Base-by-base conservation (phyloP, 2,888 invertebrate genomes). In the Agrochola macilenta region DNA sequence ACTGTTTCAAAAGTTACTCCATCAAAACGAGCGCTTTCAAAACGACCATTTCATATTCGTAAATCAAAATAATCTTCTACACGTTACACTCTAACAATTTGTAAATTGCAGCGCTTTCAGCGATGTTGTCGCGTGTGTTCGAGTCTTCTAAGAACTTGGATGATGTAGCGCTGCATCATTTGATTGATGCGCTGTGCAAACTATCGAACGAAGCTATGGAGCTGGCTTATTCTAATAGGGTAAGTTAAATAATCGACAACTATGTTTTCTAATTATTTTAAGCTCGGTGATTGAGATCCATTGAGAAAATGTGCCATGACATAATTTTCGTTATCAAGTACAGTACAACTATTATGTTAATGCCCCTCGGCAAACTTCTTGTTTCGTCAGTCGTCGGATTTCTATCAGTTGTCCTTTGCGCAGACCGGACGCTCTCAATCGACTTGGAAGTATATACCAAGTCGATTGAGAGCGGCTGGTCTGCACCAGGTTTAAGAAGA, bases 161-260 rank as follows among this genome's bases (percentile, higher is more conserved):
- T 93, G 99, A 99, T 93, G 99, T 99, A 5, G 99, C 99, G 3
- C 95, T 99, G 8, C 99, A 99, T 95, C 99, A 99, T 93, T 97
- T 99, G 57, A 99, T 99, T 74, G 99, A 99, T 93, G 99, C 99
- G 0, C 97, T 99, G 1, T 99, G 99, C 92, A 99, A 99, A 95
- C 97, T 99, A 35, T 99, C 99, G 1, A 98, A 99, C 83, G 99
- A 99, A 94, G 99, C 99, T 43, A 99, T 99, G 99, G 99, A 99
- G 91, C 95, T 99, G 77, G 99, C 99, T 0, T 99, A 99, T 94
- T 98, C 99, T 17, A 99, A 99, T 94, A 97, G 99, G 93, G 98
- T 98, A 94, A 95, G 79, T 54, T 26, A 12, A 23, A n/a, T 46
- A 46, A 46, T 46, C 46, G 14, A 46, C 46, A 5, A 14, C 5